Conservation (phyloP, 1,140 invertebrate genomes). For the Gryon sp. region DNA sequence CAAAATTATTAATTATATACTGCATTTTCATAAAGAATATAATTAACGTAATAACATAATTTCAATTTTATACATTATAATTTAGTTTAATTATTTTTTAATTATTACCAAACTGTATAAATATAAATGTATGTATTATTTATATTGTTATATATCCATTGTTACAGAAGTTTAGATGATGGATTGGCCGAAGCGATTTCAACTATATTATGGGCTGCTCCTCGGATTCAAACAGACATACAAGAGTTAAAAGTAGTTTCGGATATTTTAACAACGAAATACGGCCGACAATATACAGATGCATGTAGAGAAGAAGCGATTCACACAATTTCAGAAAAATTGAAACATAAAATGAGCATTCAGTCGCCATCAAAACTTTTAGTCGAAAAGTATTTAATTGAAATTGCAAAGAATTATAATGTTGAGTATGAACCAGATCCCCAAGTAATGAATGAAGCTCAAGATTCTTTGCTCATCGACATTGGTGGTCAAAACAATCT, state of each 20-base stretch:
- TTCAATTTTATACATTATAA: too few relatives aligned
- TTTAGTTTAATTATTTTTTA: too few relatives aligned
- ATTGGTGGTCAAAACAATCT: constrained; percentile 83
- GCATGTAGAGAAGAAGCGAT: constrained; percentile 88
- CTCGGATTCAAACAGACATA: constrained; percentile 90
- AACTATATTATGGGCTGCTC: constrained; percentile 97
- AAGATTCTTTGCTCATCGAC: constrained; percentile 91
- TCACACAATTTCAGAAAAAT: constrained; percentile 94
- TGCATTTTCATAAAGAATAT: too few relatives aligned
- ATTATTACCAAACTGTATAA: too few relatives aligned
- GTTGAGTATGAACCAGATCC: constrained; percentile 96
- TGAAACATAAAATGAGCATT: constrained; percentile 97
- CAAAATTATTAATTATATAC: too few relatives aligned
- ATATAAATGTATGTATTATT: too few relatives aligned
- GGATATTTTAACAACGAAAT: constrained; percentile 94
- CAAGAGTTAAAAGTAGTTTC: constrained; percentile 95
- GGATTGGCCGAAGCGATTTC: constrained; percentile 97
- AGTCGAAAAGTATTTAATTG: constrained; percentile 96
- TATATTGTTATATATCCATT: constrained; percentile 8
- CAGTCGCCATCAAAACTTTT: constrained; percentile 97
- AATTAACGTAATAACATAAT: neutral
- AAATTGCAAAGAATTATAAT: constrained; percentile 97
- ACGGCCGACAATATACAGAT: constrained; percentile 95
- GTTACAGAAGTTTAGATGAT: constrained; percentile 91
- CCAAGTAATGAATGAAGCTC: constrained; percentile 91